Conservation (phyloP, 2,797 vertebrate genomes). For the Lophotriccus pileatus region DNA sequence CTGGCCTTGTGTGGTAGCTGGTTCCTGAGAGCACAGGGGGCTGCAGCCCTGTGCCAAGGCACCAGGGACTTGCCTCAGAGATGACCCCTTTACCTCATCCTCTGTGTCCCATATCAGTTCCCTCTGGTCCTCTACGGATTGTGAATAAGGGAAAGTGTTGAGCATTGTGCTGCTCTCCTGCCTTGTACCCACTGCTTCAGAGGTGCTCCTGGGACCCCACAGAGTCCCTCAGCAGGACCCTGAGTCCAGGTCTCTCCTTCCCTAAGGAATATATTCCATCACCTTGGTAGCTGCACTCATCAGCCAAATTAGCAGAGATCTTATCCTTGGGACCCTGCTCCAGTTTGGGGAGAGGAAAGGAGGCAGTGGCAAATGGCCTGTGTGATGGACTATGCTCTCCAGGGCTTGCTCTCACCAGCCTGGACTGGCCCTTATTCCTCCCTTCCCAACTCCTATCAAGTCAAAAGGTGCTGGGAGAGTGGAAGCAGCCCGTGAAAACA, state of each 20-base stretch:
- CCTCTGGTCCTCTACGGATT: background rate
- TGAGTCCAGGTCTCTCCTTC: background rate
- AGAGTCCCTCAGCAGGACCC: background rate
- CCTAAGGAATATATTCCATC: accelerated
- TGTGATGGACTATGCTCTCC: background rate
- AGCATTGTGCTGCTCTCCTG: background rate
- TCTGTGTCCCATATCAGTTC: accelerated
- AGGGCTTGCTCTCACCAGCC: background rate
- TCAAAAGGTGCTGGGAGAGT: background rate
- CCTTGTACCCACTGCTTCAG: background rate
- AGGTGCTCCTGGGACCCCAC: accelerated
- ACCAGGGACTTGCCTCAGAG: background rate
- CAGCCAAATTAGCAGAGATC: background rate
- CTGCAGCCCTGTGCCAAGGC: background rate
- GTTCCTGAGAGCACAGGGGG: background rate
- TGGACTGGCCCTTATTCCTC: background rate
- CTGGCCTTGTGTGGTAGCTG: background rate
- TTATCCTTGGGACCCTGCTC: background rate
- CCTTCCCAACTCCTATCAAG: background rate
- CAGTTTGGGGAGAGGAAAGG: background rate
- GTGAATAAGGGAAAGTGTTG: background rate
- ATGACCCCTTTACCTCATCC: background rate
- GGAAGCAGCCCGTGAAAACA: background rate
- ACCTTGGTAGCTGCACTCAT: background rate
- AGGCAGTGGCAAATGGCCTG: background rate